Evolutionary conservation across 2,113 vertebrate species (phyloP), one percentile per base, ranked within the genome.

Genomic region (Phrynosoma platyrhinos): DNA sequence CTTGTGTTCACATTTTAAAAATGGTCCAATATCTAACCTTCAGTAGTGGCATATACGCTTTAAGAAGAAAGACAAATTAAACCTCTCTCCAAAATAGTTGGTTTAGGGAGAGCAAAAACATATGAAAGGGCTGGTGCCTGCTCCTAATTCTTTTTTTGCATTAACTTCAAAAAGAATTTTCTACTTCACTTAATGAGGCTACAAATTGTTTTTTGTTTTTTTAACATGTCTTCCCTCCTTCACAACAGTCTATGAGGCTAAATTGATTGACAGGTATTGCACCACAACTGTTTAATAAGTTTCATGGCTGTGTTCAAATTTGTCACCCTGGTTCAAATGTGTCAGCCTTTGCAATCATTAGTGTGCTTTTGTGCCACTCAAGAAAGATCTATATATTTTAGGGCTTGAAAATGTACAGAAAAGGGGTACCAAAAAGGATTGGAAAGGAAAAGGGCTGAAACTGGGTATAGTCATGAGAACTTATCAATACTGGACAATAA

Each of bases 1-100:
- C 79, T 77, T 47, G 66, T 42, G 52, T 62, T 14, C 71, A 83
- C 5, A 25, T 83, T 18, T 81, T 88, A 87, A 74, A 72, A 87
- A 79, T 30, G 55, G 30, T 68, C 12, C 75, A 88, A 90, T 36
- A 68, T 58, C 40, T 40, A 87, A 53, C 1, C 85, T 81, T 62
- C 16, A 72, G 86, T 21, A 74, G 71, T 12, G 79, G 69, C 88
- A 68, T n/a, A 42, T 47, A 72, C 78, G 72, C 82, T 88, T 77
- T 88, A 52, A 91, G 25, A 87, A 9, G 74, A 83, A 89, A 10
- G 74, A 40, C 18, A 62, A 85, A 75, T 53, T 2, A 36, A 69
- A 71, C 85, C 55, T 9, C 86, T 84, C 69, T 18, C 52, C 20
- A 84, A 89, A 55, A 69, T 52, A 90, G 76, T 4, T 71, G 30